Evolutionary conservation across 2,888 invertebrate genomes (phyloP), one percentile per base, ranked within the genome.

Genomic region (Zaprionus lineosus): DNA sequence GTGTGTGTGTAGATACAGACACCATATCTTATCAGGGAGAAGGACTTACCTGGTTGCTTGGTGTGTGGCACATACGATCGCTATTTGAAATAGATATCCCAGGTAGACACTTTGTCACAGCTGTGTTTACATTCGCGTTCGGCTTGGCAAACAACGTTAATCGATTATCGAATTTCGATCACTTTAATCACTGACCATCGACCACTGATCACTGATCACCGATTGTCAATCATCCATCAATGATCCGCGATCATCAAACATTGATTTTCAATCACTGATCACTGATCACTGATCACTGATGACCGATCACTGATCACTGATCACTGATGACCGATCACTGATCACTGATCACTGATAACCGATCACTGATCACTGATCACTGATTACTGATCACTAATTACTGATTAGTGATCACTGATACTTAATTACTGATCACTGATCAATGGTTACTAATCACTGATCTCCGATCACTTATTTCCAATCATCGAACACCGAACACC

Each of bases 11-110:
- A 15, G 31, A n/a, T 16, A 33, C 14, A 34, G 11, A 41, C 36
- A 28, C 12, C 41, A 41, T 81, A 76, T 77, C 82, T 76, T 64
- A 76, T 81, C 75, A 34, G 37, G 15, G 15, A 8, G 26, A 40
- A 40, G 21, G 40, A 37, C 68, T 63, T 21, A 71, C 73, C 68
- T 71, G 59, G 36, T 14, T 26, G 16, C 33, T 36, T 34, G 28
- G 46, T 55, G 62, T 16, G 62, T 16, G 26, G 57, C 72, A 50
- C 53, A 70, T 67, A 58, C 57, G 62, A 48, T 57, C 53, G 31
- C 26, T 50, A 37, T 51, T 33, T 41, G 26, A 36, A n/a, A n/a
- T n/a, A n/a, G n/a, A n/a, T 24, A 24, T 24, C 24, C 3, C 19
- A 3, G 19, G 19, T 15, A 5, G 19, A 18, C 18, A 8, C 28